Percentiles rank a stretch among this genome's conserved stretches.
These are phyloP conservation scores for Nowickia ferox DNA, from an alignment of 2,888 invertebrate species.

Conservation along the genomic window DNA sequence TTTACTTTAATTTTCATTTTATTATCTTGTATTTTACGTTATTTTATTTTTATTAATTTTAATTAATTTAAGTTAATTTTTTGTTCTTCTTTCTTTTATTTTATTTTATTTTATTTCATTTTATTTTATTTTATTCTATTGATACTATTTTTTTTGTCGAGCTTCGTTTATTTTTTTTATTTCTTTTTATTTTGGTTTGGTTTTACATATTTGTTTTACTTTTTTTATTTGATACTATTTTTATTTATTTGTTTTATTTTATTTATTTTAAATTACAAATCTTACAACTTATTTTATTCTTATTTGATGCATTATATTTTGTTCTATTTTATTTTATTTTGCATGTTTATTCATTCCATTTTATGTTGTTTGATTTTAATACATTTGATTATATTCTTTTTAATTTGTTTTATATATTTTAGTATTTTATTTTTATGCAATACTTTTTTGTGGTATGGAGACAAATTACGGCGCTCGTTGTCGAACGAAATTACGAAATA, in stretches of 20 bases:
- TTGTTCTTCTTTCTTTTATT: not conserved
- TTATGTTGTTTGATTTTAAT: not conserved
- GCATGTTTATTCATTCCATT: not conserved
- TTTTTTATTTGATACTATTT: not conserved
- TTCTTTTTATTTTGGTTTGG: not conserved
- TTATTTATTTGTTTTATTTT: slow-evolving; percentile 4
- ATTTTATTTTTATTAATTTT: not conserved
- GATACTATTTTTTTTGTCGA: too few relatives aligned
- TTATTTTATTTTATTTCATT: not conserved
- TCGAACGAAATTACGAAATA: too few relatives aligned
- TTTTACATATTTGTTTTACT: not conserved
- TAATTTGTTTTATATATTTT: slow-evolving; percentile 7
- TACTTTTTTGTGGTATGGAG: not conserved
- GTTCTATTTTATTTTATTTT: not conserved
- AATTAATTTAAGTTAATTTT: not conserved
- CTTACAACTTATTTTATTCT: slow-evolving; percentile 13
- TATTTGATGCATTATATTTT: slow-evolving; percentile 9
- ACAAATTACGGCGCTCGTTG: too few relatives aligned
- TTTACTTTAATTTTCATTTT: slow-evolving; percentile 8
- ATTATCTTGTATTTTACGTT: not conserved
- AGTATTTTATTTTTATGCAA: not conserved
- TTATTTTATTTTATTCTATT: slow-evolving; percentile 5
- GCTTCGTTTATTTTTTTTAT: not conserved
- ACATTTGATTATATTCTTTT: too few relatives aligned
- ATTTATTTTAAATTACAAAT: not conserved